Conservation (phyloP, 1,140 invertebrate species). For the Cepaea nemoralis region DNA sequence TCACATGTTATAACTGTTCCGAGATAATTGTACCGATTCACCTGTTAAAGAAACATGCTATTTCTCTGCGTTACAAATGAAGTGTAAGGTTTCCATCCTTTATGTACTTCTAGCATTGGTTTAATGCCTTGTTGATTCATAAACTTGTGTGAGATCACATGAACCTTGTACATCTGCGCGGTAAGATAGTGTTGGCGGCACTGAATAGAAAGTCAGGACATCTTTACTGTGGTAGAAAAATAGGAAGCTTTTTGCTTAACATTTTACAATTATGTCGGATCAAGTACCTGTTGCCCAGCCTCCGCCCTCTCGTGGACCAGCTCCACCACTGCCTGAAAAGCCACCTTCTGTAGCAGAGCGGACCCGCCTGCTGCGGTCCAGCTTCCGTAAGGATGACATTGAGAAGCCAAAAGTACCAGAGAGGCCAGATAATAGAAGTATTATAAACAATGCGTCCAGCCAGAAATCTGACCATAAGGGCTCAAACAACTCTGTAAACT, state of each 20-base stretch:
- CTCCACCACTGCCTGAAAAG: slow-evolving; percentile 61
- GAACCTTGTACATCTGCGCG: too few species aligned
- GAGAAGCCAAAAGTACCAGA: slow-evolving; percentile 56
- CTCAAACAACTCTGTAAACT: slow-evolving; percentile 4
- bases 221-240: neutral
- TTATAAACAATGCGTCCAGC: neutral
- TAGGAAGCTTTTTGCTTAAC: neutral
- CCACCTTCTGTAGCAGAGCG: slow-evolving; percentile 61
- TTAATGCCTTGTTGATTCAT: too few species aligned
- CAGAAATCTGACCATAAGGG: neutral
- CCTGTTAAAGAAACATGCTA: too few species aligned
- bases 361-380: slow-evolving; percentile 58
- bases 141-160: too few species aligned
- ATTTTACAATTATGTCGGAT: slow-evolving; percentile 8
- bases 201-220: too few species aligned
- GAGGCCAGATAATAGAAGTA: slow-evolving; percentile 32
- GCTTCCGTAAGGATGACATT: slow-evolving; percentile 58
- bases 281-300: neutral
- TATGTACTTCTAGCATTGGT: too few species aligned
- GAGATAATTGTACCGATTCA: too few species aligned
- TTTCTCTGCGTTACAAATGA: too few species aligned
- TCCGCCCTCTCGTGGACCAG: slow-evolving; percentile 50
- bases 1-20: too few species aligned
- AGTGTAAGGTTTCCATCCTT: too few species aligned
- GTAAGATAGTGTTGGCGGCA: too few species aligned